phyloP scores from a whole-genome alignment of 2,113 vertebrate species.

The Toxotes chatareus region DNA sequence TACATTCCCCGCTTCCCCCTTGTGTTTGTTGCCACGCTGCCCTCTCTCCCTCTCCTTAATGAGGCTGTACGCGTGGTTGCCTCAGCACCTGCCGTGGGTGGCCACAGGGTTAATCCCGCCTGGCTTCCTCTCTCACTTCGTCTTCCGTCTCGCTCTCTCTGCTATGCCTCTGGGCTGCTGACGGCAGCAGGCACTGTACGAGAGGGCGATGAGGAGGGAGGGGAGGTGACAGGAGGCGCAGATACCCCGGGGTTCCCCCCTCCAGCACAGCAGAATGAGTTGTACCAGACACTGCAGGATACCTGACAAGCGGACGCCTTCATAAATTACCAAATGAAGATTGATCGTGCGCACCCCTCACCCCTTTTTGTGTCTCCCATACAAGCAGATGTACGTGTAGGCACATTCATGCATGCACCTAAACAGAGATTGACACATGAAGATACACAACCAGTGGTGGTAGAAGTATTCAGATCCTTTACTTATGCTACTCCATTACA shows the following conservation, averaged over 20 bases:
- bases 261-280: conserved; percentile 81
- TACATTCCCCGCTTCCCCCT: conserved; percentile 58
- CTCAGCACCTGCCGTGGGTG: conserved; percentile 80
- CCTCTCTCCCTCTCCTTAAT: conserved; percentile 79
- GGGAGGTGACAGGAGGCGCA: conserved; percentile 82
- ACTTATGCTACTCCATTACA: too few species aligned
- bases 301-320: conserved; percentile 83
- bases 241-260: conserved; percentile 80
- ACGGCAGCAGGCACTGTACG: conserved; percentile 78
- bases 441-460: conserved; percentile 5
- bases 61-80: conserved; percentile 80
- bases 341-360: conserved; percentile 78
- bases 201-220: conserved; percentile 66
- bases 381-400: conserved; percentile 34
- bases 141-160: conserved; percentile 63
- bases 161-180: conserved; percentile 81
- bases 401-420: conserved; percentile 5
- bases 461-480: too few species aligned
- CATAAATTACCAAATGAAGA: conserved; percentile 87
- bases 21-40: conserved; percentile 76
- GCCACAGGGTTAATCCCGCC: conserved; percentile 82
- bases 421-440: conserved; percentile 30
- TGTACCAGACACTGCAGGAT: conserved; percentile 83
- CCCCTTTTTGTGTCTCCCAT: conserved; percentile 68
- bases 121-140: conserved; percentile 61